phyloP scores from a whole-genome alignment of 2,113 vertebrate genomes.

The Platichthys flesus region DNA sequence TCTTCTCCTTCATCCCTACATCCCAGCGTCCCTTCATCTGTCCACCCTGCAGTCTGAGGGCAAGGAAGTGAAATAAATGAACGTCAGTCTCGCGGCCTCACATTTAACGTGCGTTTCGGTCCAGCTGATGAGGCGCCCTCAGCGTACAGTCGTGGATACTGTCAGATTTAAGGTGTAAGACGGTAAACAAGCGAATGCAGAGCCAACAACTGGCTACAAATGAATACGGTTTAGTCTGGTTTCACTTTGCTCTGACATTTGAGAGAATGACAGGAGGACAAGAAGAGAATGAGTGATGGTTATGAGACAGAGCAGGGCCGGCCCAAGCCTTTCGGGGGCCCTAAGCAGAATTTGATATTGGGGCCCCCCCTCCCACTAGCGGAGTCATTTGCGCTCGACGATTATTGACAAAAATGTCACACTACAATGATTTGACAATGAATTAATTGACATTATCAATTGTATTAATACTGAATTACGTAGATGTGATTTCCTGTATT shows the following conservation, averaged over 20 bases:
- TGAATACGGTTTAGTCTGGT: background rate
- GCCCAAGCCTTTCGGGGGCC: no score
- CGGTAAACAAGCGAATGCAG: background rate
- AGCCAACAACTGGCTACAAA: background rate
- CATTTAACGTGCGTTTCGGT: slow-evolving; percentile 25
- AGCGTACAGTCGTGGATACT: slow-evolving; percentile 12
- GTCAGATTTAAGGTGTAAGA: slow-evolving; percentile 11
- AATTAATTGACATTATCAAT: no score
- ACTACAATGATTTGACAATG: no score
- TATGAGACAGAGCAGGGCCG: slow-evolving; percentile 8
- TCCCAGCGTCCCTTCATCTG: slow-evolving; percentile 58
- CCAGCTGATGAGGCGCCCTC: slow-evolving; percentile 11
- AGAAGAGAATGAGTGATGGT: slow-evolving; percentile 19
- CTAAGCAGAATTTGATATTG: no score
- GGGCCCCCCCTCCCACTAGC: no score
- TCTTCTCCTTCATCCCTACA: slow-evolving; percentile 56
- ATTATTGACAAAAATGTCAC: no score
- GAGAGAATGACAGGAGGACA: slow-evolving; percentile 34
- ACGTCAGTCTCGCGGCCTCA: slow-evolving; percentile 20
- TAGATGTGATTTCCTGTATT: no score
- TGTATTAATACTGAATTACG: no score
- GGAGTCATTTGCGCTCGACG: no score
- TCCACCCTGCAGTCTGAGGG: slow-evolving; percentile 44
- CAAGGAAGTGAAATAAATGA: slow-evolving; percentile 53
- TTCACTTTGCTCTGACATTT: slow-evolving; percentile 49